Evolutionary conservation across 2,113 vertebrate genomes (phyloP).

Genomic region (Pomatostomus ruficeps): DNA sequence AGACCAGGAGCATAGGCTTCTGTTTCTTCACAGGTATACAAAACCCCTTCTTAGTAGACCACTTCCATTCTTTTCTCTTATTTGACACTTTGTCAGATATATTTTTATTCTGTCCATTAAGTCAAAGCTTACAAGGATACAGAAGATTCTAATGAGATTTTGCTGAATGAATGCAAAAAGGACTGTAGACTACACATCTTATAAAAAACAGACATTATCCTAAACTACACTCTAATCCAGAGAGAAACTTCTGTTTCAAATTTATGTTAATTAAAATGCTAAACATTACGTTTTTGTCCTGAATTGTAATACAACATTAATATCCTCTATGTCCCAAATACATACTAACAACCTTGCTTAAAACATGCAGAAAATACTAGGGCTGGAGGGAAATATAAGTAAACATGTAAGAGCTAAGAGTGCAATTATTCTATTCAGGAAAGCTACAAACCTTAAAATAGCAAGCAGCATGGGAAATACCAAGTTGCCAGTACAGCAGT

Average conservation of each 20-base stretch:
- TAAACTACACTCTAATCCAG: background rate
- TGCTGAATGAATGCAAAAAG: background rate
- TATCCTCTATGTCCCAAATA: background rate
- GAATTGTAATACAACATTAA: background rate
- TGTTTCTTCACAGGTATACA: background rate
- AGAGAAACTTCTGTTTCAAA: background rate
- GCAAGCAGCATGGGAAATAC: background rate
- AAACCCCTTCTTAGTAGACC: background rate
- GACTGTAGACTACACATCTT: background rate
- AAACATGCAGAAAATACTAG: background rate
- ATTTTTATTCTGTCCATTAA: background rate
- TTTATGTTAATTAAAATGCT: background rate
- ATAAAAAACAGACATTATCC: background rate
- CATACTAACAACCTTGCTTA: background rate
- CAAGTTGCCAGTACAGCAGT: background rate
- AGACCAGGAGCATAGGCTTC: background rate
- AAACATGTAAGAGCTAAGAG: background rate
- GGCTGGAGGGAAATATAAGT: background rate
- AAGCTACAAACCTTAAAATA: background rate
- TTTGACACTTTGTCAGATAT: background rate
- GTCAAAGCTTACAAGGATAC: background rate
- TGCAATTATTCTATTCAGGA: background rate
- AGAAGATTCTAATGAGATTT: background rate
- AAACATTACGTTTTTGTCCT: background rate
- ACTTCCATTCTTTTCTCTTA: background rate